Conservation (phyloP, 2,888 invertebrate genomes). For the Taenaris catops region DNA sequence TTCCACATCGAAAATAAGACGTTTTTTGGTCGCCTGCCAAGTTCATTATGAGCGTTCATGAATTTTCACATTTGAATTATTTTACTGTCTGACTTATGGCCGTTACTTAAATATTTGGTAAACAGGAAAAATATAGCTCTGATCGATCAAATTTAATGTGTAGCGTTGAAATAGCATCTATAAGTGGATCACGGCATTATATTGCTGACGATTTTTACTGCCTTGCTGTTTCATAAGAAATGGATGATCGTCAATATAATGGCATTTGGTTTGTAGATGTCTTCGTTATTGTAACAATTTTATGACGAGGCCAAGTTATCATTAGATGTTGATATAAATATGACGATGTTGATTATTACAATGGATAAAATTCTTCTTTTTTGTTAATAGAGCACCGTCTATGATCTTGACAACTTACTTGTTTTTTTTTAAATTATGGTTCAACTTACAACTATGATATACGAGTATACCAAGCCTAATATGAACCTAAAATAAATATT, state of each 20-base stretch:
- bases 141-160: slow-evolving; percentile 77
- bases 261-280: slow-evolving; percentile 2
- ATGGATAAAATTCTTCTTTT: too few relatives aligned
- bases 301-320: too few relatives aligned
- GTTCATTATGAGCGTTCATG: slow-evolving; percentile 80
- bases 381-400: too few relatives aligned
- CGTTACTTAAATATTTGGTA: slow-evolving; percentile 80
- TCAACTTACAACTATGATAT: too few relatives aligned
- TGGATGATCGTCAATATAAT: slow-evolving; percentile 7
- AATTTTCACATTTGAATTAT: slow-evolving; percentile 81
- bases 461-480: too few relatives aligned
- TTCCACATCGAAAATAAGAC: slow-evolving; percentile 80
- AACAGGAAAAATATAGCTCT: slow-evolving; percentile 77
- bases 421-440: too few relatives aligned
- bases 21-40: slow-evolving; percentile 78
- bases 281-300: neutral
- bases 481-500: too few relatives aligned
- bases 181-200: slow-evolving; percentile 65
- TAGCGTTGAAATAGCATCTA: slow-evolving; percentile 59
- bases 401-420: too few relatives aligned
- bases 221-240: slow-evolving; percentile 12
- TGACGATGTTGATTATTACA: too few relatives aligned
- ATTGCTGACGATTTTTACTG: slow-evolving; percentile 20
- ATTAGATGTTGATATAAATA: too few relatives aligned
- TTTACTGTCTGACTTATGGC: slow-evolving; percentile 79